Conservation (phyloP, 2,113 vertebrate genomes). For the Nymphicus hollandicus region DNA sequence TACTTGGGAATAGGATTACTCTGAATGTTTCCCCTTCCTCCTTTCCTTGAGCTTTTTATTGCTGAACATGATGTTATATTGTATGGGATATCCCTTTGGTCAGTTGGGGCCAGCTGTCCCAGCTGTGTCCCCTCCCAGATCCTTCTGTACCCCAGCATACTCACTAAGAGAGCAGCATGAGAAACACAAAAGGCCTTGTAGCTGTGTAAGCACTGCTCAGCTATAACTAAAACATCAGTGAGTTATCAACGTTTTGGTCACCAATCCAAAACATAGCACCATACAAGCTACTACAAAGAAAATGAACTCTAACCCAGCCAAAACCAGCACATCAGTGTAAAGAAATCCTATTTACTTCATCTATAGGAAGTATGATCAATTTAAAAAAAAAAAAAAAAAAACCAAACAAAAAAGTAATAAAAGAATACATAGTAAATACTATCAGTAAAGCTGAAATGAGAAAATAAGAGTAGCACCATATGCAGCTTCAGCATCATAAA, state of each 20-base stretch:
- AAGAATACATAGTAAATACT: not conserved
- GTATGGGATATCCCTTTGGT: not conserved
- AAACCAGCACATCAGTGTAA: not conserved
- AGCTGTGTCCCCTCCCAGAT: not conserved
- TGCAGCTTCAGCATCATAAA: not conserved
- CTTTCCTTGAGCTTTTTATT: not conserved
- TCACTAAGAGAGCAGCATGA: rapidly evolving
- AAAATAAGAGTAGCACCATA: not conserved
- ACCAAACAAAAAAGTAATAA: not conserved
- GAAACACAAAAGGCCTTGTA: not conserved
- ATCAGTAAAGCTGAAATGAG: not conserved
- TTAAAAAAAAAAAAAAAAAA: no score
- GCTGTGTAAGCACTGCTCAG: not conserved
- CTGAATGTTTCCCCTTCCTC: not conserved
- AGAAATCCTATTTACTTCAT: not conserved
- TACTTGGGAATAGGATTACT: not conserved
- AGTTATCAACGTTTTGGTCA: not conserved
- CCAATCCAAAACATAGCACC: not conserved
- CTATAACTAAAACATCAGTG: not conserved
- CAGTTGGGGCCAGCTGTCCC: not conserved
- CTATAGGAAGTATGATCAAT: not conserved
- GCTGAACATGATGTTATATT: not conserved
- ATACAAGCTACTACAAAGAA: not conserved
- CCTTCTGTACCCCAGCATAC: not conserved
- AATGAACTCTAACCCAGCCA: not conserved